Percentiles rank a stretch among this genome's conserved stretches.
These are phyloP conservation scores for Paramormyrops kingsleyae DNA, from an alignment of 2,113 vertebrate genomes.

Conservation along the genomic window DNA sequence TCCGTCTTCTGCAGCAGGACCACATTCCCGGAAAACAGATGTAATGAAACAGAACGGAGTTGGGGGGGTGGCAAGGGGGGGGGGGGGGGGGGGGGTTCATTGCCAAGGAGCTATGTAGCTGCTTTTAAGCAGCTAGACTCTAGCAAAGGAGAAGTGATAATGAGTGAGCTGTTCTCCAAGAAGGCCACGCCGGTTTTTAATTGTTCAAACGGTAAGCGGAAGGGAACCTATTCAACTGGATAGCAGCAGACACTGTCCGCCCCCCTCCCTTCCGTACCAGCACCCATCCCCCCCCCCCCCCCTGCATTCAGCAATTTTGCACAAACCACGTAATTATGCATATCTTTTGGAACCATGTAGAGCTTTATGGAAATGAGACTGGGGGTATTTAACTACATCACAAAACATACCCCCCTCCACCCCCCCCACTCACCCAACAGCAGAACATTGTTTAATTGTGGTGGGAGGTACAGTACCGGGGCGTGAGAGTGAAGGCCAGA, in stretches of 20 bases:
- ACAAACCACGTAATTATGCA: conserved; percentile 65
- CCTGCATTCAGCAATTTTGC: conserved; percentile 61
- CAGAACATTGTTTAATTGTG: conserved; percentile 56
- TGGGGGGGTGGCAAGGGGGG: conserved; percentile 13
- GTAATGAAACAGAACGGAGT: conserved; percentile 24
- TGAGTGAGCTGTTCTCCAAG: conserved; percentile 60
- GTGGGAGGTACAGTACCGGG: conserved; percentile 38
- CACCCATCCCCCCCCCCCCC: conserved; percentile 8
- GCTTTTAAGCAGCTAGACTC: conserved; percentile 52
- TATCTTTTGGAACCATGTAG: conserved; percentile 64
- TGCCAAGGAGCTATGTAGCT: conserved; percentile 51
- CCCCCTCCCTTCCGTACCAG: background rate
- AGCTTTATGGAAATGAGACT: conserved; percentile 63
- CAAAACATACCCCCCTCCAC: conserved; percentile 27
- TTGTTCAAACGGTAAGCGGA: conserved; percentile 50
- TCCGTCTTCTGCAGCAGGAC: conserved; percentile 30
- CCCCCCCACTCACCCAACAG: background rate
- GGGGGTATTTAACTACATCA: conserved; percentile 45
- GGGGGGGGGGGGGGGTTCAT: conserved; percentile 33
- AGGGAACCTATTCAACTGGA: conserved; percentile 42
- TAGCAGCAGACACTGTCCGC: background rate
- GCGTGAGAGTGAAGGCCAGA: background rate
- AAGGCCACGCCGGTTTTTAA: conserved; percentile 56
- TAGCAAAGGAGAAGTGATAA: conserved; percentile 50
- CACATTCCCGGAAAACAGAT: conserved; percentile 26